A percentile compares a stretch with the other conserved stretches of the same genome.
These are phyloP conservation scores for Actinia equina DNA, from an alignment of 64 coral and sea anemone genomes.

Conservation along the genomic window DNA sequence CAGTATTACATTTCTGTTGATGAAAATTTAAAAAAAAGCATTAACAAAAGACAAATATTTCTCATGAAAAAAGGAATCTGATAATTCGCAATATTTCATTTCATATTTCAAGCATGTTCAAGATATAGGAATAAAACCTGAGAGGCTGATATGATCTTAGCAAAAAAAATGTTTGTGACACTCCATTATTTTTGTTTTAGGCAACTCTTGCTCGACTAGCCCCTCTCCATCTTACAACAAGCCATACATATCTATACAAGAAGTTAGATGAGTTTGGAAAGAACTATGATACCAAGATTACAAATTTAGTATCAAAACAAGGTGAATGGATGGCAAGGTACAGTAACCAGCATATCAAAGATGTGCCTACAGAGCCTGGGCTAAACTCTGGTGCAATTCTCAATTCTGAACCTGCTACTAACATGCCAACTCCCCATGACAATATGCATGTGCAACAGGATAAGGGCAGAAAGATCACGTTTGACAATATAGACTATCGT, in stretches of 20 bases:
- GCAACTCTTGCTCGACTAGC: conserved; percentile 35
- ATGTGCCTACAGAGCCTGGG: background rate
- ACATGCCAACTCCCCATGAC: background rate
- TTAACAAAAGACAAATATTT: too few relatives aligned
- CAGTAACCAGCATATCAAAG: conserved; percentile 23
- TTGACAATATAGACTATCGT: too few relatives aligned
- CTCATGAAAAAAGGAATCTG: too few relatives aligned
- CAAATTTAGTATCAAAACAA: conserved; percentile 10
- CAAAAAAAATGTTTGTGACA: background rate
- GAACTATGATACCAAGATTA: background rate
- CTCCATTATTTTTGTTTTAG: background rate
- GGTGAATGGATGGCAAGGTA: conserved; percentile 25
- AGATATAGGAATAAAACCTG: too few relatives aligned
- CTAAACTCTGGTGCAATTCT: background rate
- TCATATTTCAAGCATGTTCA: too few relatives aligned
- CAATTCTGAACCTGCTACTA: background rate
- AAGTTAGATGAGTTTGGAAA: conserved; percentile 63
- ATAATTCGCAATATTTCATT: too few relatives aligned
- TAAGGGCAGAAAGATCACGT: conserved; percentile 24
- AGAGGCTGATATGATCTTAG: too few relatives aligned
- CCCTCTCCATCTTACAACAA: background rate
- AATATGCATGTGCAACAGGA: background rate
- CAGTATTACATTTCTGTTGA: too few relatives aligned
- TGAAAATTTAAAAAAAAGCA: too few relatives aligned
- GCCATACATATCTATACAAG: conserved; percentile 34